Evolutionary conservation across 2,888 invertebrate genomes (phyloP), one percentile per base, ranked within the genome.

Genomic region (Perizoma flavofasciatum): DNA sequence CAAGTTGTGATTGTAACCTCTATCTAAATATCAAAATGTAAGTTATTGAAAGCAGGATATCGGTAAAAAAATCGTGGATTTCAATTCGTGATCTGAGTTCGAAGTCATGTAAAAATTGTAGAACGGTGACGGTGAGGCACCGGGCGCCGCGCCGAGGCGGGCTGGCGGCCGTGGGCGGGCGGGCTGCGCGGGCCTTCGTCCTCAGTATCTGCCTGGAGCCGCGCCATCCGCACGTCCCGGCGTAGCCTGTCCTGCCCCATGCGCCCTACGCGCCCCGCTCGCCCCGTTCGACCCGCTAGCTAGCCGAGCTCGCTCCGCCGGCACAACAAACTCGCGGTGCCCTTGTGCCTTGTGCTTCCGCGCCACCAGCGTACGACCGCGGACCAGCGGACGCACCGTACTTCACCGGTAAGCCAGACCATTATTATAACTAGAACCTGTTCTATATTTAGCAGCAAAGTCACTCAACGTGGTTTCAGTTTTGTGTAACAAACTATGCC

Each of bases 151-250:
- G 69, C 71, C 68, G 70, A 50, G 55, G 63, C 59, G 71, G 73
- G 73, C 74, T 72, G 72, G 73, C 73, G 72, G 74, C 73, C 80
- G 85, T 85, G 85, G 85, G 85, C 84, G 85, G 86, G 81, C 74
- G 79, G 81, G 77, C 75, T 76, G 80, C 79, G 80, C 78, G 78
- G 73, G 69, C 73, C 69, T 70, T 75, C 77, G 76, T 71, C 75
- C 77, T 71, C 86, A 86, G 88, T 87, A 77, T 82, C 83, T 78
- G 84, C 79, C 78, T 79, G 89, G 83, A 88, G 75, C 78, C 82
- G 83, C 77, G 83, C 69, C 74, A 84, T 85, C 73, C 77, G 83
- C 89, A 87, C 89, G 92, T 88, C 82, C 82, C 81, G 79, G 79
- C 75, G 70, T 50, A 68, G 73, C 70, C 72, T 67, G 62, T 57